These are phyloP conservation scores for Balanococcus diminutus DNA, from an alignment of 2,888 invertebrate species.

Conservation along the genomic window DNA sequence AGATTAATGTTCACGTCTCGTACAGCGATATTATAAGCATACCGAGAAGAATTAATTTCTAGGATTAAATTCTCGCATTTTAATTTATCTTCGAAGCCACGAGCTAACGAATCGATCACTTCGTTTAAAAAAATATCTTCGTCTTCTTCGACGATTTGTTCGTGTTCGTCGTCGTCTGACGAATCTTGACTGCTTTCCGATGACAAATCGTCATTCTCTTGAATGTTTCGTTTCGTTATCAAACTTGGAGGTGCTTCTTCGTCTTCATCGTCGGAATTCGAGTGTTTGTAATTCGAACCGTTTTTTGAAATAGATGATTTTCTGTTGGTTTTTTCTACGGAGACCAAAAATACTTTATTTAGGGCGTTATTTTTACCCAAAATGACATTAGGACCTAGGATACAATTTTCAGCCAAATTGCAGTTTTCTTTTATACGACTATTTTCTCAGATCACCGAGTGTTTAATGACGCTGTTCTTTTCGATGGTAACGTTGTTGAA, in stretches of 20 bases:
- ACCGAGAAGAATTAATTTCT: conserved; percentile 95
- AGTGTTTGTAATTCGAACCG: conserved; percentile 45
- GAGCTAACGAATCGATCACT: conserved; percentile 85
- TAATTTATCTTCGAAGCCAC: conserved; percentile 87
- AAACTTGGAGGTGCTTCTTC: conserved; percentile 49
- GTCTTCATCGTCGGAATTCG: conserved; percentile 58
- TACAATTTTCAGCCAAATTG: conserved; percentile 67
- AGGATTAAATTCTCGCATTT: conserved; percentile 89
- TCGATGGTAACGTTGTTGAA: conserved; percentile 76
- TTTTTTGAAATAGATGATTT: conserved; percentile 26
- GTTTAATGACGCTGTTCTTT: conserved; percentile 59
- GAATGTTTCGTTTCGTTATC: neutral
- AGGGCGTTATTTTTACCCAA: conserved; percentile 54
- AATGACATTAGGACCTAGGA: conserved; percentile 67
- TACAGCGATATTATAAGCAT: conserved; percentile 91
- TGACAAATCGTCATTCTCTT: conserved; percentile 57
- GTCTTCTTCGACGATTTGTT: conserved; percentile 67
- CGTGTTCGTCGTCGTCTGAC: neutral
- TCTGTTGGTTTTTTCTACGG: neutral
- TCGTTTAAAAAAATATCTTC: conserved; percentile 86
- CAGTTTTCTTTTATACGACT: conserved; percentile 71
- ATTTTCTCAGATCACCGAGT: conserved; percentile 59
- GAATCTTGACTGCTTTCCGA: conserved; percentile 63
- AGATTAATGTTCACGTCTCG: conserved; percentile 86
- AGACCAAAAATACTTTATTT: neutral